These are phyloP conservation scores for Zygothrica quintamaculata DNA, from an alignment of 2,888 invertebrate genomes.

Conservation along the genomic window DNA sequence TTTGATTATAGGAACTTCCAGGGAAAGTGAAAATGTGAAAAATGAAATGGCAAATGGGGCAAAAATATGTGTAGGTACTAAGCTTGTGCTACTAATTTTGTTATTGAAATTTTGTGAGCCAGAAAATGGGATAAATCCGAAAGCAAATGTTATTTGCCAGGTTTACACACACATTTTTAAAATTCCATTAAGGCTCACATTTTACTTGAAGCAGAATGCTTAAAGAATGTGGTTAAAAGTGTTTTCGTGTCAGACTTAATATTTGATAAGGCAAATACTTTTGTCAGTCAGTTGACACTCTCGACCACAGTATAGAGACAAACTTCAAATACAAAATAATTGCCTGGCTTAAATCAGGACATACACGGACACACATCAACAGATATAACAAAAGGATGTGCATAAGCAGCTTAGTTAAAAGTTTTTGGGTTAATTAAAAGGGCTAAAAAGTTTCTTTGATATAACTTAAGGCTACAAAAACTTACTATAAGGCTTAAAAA, in stretches of 20 bases:
- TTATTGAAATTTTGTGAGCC: slow-evolving; percentile 49
- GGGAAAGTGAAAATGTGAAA: too few species aligned
- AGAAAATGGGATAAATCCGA: slow-evolving; percentile 56
- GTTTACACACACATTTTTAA: background rate
- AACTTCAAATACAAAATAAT: slow-evolving; percentile 42
- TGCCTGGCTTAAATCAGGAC: slow-evolving; percentile 29
- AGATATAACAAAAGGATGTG: slow-evolving; percentile 1
- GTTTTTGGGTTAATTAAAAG: slow-evolving; percentile 42
- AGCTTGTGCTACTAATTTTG: slow-evolving; percentile 31
- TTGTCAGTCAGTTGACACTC: slow-evolving; percentile 21
- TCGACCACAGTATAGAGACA: slow-evolving; percentile 1
- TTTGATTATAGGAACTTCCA: slow-evolving; percentile 54
- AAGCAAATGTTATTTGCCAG: slow-evolving; percentile 22
- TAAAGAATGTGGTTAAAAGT: slow-evolving; percentile 29
- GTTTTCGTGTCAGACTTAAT: slow-evolving; percentile 12
- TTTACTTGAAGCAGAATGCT: slow-evolving; percentile 5
- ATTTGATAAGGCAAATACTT: slow-evolving; percentile 3
- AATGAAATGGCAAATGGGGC: background rate
- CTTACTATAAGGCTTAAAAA: background rate
- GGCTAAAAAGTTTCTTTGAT: slow-evolving; percentile 13
- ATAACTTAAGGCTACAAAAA: background rate
- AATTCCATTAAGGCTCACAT: slow-evolving; percentile 31
- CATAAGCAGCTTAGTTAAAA: slow-evolving; percentile 13
- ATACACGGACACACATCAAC: background rate
- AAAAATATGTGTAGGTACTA: background rate